Conservation (phyloP, 2,797 vertebrate genomes). For the Catharus ustulatus region DNA sequence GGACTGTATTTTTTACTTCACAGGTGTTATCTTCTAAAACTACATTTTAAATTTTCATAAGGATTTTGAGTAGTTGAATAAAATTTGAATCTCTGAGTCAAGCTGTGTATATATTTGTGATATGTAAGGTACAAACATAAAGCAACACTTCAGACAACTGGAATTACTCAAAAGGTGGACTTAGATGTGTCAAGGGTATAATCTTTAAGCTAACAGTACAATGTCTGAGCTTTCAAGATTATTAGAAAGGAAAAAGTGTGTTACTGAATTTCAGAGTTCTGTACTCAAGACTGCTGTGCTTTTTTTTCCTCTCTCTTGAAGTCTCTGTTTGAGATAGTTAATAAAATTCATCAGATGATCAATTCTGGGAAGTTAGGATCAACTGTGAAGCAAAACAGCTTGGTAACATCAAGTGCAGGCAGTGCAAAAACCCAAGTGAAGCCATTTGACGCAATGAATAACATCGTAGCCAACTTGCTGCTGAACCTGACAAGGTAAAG, state of each 20-base stretch:
- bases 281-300: not conserved
- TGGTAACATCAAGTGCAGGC: slow-evolving; percentile 82
- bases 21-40: not conserved
- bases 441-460: slow-evolving; percentile 97
- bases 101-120: not conserved
- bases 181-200: not conserved
- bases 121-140: not conserved
- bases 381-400: slow-evolving; percentile 80
- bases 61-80: not conserved
- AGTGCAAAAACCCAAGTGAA: slow-evolving; percentile 78
- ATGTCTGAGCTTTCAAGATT: not conserved
- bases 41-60: not conserved
- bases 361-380: slow-evolving; percentile 78
- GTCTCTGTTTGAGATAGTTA: slow-evolving; percentile 93
- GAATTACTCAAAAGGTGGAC: not conserved
- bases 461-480: slow-evolving; percentile 93
- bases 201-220: not conserved
- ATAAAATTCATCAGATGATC: slow-evolving; percentile 87
- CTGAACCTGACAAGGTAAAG: slow-evolving; percentile 92
- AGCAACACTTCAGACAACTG: not conserved
- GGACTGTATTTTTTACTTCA: not conserved
- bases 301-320: slow-evolving; percentile 51
- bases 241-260: not conserved
- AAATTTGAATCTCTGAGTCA: not conserved
- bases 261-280: not conserved